Conservation (phyloP, 92 coral and sea anemone species). For the Palythoa grandiflora region DNA sequence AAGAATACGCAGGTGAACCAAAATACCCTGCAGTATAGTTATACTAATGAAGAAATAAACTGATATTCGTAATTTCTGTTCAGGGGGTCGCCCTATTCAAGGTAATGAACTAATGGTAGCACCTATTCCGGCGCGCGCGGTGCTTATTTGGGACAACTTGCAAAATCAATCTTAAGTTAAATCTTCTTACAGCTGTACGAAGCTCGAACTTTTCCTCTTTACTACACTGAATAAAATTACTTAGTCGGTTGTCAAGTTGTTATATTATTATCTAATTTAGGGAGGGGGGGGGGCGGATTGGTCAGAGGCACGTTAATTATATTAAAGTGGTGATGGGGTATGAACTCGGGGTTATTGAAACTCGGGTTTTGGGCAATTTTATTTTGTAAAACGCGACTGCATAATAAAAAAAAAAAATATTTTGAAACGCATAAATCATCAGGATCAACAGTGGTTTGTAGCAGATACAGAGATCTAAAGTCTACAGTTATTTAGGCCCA, state of each 20-base stretch:
- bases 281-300: neutral
- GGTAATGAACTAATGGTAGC: neutral
- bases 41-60: neutral
- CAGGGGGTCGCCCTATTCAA: neutral
- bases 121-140: neutral
- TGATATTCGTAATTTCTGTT: neutral
- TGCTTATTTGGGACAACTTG: neutral
- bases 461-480: conserved; percentile 16
- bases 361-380: neutral
- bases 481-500: neutral
- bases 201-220: neutral
- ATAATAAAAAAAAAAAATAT: too few relatives aligned
- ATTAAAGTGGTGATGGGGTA: too few relatives aligned
- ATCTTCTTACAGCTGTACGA: neutral
- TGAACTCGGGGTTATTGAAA: neutral
- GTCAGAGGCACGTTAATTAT: neutral
- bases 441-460: conserved; percentile 15
- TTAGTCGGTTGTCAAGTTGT: neutral
- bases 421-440: too few relatives aligned
- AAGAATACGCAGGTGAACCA: neutral
- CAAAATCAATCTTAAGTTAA: neutral
- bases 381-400: neutral
- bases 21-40: neutral
- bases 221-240: neutral
- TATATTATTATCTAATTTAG: neutral